phyloP scores from a whole-genome alignment of 2,113 vertebrate genomes.

The Meriones unguiculatus region DNA sequence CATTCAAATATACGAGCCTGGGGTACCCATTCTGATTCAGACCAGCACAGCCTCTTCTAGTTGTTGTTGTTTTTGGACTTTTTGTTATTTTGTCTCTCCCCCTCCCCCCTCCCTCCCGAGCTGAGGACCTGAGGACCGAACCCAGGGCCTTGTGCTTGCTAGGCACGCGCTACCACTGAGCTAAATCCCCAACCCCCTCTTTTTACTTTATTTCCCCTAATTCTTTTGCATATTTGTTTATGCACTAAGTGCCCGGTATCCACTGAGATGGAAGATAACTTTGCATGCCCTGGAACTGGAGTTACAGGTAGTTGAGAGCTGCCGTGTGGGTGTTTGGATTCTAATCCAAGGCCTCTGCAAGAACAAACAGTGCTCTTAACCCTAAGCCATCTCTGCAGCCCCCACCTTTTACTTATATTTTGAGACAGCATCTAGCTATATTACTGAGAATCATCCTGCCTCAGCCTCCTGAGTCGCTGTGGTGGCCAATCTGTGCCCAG shows the following conservation, averaged over 20 bases:
- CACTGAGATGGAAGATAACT: background rate
- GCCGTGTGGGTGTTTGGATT: background rate
- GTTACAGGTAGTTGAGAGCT: background rate
- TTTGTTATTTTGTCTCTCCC: too few species aligned
- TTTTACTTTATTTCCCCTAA: background rate
- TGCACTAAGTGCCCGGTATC: background rate
- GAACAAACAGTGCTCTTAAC: background rate
- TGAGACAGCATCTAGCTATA: background rate
- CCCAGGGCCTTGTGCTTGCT: too few species aligned
- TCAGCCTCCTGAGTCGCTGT: background rate
- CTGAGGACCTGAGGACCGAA: too few species aligned
- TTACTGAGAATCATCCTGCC: background rate
- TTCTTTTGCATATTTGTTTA: background rate
- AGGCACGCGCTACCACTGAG: too few species aligned
- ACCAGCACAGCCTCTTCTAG: background rate
- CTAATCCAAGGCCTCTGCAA: background rate
- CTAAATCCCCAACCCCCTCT: too few species aligned
- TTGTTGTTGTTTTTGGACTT: background rate
- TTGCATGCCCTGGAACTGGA: background rate
- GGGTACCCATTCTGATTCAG: background rate
- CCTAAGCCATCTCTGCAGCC: background rate
- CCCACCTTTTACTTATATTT: background rate
- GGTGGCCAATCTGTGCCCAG: background rate
- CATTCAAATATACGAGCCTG: background rate
- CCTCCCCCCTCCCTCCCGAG: too few species aligned